A percentile compares a stretch with the other conserved stretches of the same genome.
phyloP scores from a whole-genome alignment of 2,113 vertebrate species.

The Rostratula benghalensis region DNA sequence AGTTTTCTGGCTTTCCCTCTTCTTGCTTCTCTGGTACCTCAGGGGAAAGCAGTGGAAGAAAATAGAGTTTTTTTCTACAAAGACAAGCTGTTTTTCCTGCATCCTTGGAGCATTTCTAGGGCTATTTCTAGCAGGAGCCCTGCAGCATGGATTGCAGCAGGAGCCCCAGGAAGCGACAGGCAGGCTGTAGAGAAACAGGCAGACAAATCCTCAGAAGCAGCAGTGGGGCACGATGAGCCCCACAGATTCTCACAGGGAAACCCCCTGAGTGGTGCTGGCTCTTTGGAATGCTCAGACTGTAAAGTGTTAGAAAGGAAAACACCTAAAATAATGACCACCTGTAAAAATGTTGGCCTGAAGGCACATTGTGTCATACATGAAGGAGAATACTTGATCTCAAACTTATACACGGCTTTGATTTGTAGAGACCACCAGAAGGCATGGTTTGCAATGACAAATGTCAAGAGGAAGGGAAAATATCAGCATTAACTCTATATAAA shows the following conservation, averaged over 20 bases:
- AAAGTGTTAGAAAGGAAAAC: not conserved
- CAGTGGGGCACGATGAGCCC: not conserved
- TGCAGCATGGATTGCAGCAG: not conserved
- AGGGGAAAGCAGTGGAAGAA: not conserved
- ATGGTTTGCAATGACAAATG: not conserved
- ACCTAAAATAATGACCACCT: not conserved
- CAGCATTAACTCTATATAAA: not conserved
- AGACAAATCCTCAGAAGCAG: not conserved
- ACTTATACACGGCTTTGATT: not conserved
- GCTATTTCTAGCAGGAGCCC: not conserved
- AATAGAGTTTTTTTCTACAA: not conserved
- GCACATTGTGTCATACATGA: not conserved
- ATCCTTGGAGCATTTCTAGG: rapidly evolving
- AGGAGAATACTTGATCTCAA: not conserved
- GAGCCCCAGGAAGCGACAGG: not conserved
- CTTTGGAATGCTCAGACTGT: not conserved
- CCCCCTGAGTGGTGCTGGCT: not conserved
- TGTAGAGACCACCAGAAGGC: not conserved
- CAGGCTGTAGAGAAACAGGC: not conserved
- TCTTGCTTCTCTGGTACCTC: not conserved
- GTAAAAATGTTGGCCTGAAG: not conserved
- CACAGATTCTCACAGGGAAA: not conserved
- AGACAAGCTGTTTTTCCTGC: not conserved
- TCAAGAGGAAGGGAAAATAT: not conserved
- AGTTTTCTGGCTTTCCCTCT: not conserved